Conservation (phyloP, 2,797 vertebrate species). For the Acanthiza pusilla region DNA sequence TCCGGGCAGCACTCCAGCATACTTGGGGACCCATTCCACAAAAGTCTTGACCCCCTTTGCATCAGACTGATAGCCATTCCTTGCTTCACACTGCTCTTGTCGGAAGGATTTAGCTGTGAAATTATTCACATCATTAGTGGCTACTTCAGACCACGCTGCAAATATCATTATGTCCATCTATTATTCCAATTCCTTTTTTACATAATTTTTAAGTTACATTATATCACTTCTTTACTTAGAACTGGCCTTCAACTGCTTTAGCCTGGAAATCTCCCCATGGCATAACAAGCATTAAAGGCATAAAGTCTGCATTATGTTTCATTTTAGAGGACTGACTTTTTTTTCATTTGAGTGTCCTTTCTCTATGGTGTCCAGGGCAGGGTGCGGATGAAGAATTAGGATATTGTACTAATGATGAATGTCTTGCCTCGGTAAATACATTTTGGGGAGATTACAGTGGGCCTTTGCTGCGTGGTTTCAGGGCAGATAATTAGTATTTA, state of each 20-base stretch:
- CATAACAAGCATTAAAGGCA: background rate
- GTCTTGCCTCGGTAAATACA: background rate
- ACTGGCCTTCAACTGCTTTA: background rate
- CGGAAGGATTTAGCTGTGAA: slow-evolving; percentile 88
- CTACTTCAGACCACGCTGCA: background rate
- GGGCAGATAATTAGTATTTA: background rate
- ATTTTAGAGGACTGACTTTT: background rate
- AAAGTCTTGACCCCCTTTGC: slow-evolving; percentile 93
- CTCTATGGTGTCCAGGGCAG: rapidly evolving
- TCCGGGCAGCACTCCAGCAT: slow-evolving; percentile 88
- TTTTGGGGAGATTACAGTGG: background rate
- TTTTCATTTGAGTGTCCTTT: background rate
- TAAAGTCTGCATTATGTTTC: background rate
- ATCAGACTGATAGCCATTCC: slow-evolving; percentile 93
- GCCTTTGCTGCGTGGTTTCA: background rate
- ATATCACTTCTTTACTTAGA: background rate
- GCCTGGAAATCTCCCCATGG: background rate
- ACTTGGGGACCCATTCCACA: slow-evolving; percentile 97
- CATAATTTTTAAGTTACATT: background rate
- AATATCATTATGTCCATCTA: background rate
- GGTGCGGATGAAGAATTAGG: background rate
- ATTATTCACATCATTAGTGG: slow-evolving; percentile 8
- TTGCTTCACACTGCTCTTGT: slow-evolving; percentile 92
- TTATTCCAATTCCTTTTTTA: background rate
- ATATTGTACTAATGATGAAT: background rate